Conservation (phyloP, 1,140 invertebrate species). For the Orius insidiosus region DNA sequence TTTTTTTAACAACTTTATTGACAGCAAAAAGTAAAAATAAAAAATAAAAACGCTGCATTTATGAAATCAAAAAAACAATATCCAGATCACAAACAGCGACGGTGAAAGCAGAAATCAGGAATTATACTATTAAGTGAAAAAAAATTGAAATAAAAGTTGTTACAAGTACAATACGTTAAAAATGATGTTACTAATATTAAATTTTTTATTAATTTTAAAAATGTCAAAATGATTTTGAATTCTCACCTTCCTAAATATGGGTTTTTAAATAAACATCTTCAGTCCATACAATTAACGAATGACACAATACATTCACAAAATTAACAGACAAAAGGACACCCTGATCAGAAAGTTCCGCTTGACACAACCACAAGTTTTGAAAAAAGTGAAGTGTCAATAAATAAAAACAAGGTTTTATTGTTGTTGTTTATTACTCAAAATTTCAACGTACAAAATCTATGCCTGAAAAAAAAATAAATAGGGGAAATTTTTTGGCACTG, state of each 20-base stretch:
- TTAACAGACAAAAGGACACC: conserved; percentile 5
- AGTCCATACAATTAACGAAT: no score
- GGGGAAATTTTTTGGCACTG: conserved; percentile 5
- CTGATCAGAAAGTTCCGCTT: conserved; percentile 7
- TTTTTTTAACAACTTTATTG: background rate
- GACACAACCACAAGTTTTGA: conserved; percentile 5
- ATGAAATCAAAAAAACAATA: conserved; percentile 6
- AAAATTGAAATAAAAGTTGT: conserved; percentile 9
- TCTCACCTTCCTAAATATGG: conserved; percentile 10
- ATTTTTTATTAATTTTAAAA: conserved; percentile 4
- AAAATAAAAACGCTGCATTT: conserved; percentile 1
- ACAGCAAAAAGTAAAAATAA: conserved; percentile 3
- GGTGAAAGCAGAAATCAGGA: conserved; percentile 7
- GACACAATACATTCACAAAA: conserved; percentile 7
- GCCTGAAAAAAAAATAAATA: background rate
- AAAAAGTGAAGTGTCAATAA: background rate
- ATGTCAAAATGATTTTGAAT: conserved; percentile 3
- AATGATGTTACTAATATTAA: conserved; percentile 10
- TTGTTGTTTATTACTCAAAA: background rate
- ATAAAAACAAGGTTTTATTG: conserved; percentile 7
- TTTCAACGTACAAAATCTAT: conserved; percentile 11
- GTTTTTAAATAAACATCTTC: background rate
- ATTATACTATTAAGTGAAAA: conserved; percentile 10
- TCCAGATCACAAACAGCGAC: conserved; percentile 7
- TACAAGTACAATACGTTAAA: conserved; percentile 12